Evolutionary conservation across 2,888 invertebrate species (phyloP).

Genomic region (Neuroscelio doddi): DNA sequence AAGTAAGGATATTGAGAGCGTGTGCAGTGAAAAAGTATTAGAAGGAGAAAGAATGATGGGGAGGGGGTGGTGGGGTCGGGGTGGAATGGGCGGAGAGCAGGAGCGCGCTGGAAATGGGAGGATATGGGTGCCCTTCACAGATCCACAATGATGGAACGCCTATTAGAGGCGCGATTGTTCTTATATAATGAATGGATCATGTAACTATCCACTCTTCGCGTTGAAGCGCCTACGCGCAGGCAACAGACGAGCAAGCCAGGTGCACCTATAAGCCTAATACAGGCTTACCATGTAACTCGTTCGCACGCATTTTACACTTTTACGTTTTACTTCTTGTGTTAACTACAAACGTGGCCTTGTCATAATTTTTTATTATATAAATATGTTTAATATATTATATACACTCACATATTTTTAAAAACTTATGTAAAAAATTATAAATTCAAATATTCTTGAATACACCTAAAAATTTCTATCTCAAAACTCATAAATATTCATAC

Average conservation of each 20-base stretch:
- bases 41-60: constrained; percentile 41
- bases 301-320: constrained; percentile 44
- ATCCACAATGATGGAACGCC: constrained; percentile 67
- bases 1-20: constrained; percentile 44
- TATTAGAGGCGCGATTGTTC: constrained; percentile 71
- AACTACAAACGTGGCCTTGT: too few relatives aligned
- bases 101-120: constrained; percentile 13
- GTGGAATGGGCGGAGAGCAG: constrained; percentile 15
- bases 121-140: constrained; percentile 63
- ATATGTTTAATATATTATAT: too few relatives aligned
- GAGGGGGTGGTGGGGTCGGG: constrained; percentile 25
- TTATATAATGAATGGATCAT: constrained; percentile 72
- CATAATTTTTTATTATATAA: too few relatives aligned
- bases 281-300: constrained; percentile 31
- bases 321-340: too few relatives aligned
- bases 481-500: too few relatives aligned
- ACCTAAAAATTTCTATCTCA: too few relatives aligned
- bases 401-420: too few relatives aligned
- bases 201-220: constrained; percentile 65
- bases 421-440: too few relatives aligned
- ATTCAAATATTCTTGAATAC: too few relatives aligned
- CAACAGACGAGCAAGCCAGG: constrained; percentile 30
- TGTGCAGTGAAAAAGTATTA: constrained; percentile 33
- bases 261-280: constrained; percentile 11
- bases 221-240: constrained; percentile 49